Evolutionary conservation across 2,113 vertebrate species (phyloP), one percentile per base, ranked within the genome.

Genomic region (Bucco capensis): DNA sequence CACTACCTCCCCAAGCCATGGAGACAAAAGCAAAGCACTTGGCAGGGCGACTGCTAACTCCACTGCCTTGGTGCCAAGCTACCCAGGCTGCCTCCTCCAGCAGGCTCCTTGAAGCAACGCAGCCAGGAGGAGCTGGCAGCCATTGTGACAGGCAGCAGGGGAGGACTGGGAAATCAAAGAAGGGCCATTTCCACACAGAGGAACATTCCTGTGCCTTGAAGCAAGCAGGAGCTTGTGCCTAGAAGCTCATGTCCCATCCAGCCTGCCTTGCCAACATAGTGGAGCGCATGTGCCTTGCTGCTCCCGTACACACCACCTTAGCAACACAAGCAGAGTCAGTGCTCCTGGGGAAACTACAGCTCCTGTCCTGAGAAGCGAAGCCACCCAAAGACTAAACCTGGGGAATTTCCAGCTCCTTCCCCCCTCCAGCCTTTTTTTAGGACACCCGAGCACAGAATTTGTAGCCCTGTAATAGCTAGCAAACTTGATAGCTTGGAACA

Each of bases 191-290:
- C 90, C 92, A 90, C 56, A 27, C 46, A 40, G 42, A 81, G 47
- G 4, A 90, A 23, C 80, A 78, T 93, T 94, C 76, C 89, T 40
- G 4, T 94, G 75, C 79, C 94, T 92, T 1, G 83, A 17, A 86
- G 92, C 95, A 95, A 96, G 95, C 93, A 96, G 90, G 90, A 96
- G 93, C 93, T 93, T 96, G 96, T 74, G 93, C 81, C 95, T 92
- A 47, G 93, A 1, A 94, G 93, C 89, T 2, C 86, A 0, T 58
- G 92, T 90, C 75, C 78, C 83, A 23, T 80, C 90, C 90, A 28
- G 92, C 84, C 89, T 85, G 83, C 70, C 77, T 1, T 3, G 35
- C 25, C 23, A 38, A 40, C 1, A 0, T 0, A 31, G 75, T 14
- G 0, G 19, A 60, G 88, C 2, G 1, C 4, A 1, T 9, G 15